These are phyloP conservation scores for Diacarnus erythraeanus DNA, from an alignment of 37 sponge, comb jelly and placozoan species.

Conservation along the genomic window DNA sequence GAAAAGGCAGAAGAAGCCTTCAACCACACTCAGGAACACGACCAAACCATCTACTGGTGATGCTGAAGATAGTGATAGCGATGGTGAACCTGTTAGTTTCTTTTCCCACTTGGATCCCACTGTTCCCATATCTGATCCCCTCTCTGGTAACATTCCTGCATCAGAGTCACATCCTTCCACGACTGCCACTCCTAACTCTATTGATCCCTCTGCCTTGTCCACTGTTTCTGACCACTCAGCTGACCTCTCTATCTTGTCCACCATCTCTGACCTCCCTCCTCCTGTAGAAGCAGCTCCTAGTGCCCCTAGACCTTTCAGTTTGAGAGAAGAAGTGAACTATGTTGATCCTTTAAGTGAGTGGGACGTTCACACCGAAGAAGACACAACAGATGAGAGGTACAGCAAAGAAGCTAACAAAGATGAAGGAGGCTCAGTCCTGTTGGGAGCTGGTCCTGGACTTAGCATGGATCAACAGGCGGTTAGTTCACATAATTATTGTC, in stretches of 20 bases:
- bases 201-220: not conserved
- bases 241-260: not conserved
- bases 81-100: constrained; percentile 43
- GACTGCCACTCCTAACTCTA: not conserved
- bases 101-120: constrained; percentile 53
- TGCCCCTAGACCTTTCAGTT: not conserved
- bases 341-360: not conserved
- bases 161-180: not conserved
- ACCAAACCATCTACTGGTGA: not conserved
- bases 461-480: constrained; percentile 29
- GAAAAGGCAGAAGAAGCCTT: not conserved
- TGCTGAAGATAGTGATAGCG: constrained; percentile 26
- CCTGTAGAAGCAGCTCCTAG: not conserved
- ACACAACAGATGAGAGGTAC: not conserved
- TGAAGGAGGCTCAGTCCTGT: not conserved
- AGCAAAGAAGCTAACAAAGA: not conserved
- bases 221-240: not conserved
- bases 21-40: not conserved
- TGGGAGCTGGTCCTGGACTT: constrained; percentile 39
- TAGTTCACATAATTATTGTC: not conserved
- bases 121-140: not conserved
- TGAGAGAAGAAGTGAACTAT: not conserved
- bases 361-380: not conserved
- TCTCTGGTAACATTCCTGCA: not conserved
- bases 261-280: not conserved